Evolutionary conservation across 2,113 vertebrate species (phyloP).

Genomic region (Campylorhamphus procurvoides): DNA sequence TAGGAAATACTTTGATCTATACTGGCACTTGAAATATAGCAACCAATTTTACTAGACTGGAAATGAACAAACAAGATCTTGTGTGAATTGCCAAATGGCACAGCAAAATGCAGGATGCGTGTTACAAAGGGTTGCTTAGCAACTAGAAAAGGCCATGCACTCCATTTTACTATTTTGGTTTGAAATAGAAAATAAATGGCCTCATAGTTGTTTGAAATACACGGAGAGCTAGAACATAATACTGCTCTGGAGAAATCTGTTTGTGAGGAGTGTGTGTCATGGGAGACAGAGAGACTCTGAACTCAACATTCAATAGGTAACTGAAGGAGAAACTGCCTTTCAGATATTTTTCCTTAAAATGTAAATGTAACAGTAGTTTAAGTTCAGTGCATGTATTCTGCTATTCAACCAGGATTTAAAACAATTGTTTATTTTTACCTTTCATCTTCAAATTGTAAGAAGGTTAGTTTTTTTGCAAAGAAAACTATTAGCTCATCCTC

Average conservation of each 20-base stretch:
- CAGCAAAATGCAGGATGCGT: slow-evolving; percentile 45
- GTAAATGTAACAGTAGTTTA: slow-evolving; percentile 22
- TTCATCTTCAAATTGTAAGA: slow-evolving; percentile 23
- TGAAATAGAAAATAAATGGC: slow-evolving; percentile 55
- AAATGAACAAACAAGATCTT: slow-evolving; percentile 67
- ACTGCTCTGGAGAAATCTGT: slow-evolving; percentile 27
- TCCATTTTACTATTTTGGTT: slow-evolving; percentile 57
- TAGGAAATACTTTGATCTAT: slow-evolving; percentile 71
- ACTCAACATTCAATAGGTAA: slow-evolving; percentile 29
- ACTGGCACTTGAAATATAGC: slow-evolving; percentile 68
- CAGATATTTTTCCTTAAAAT: slow-evolving; percentile 44
- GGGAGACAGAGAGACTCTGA: slow-evolving; percentile 22
- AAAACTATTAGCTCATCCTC: background rate
- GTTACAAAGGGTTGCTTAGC: slow-evolving; percentile 60
- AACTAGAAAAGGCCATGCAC: slow-evolving; percentile 42
- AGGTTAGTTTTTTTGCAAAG: background rate
- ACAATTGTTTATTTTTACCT: slow-evolving; percentile 47
- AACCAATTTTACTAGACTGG: slow-evolving; percentile 64
- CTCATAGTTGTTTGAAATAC: slow-evolving; percentile 48
- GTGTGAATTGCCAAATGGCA: slow-evolving; percentile 62
- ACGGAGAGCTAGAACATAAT: background rate
- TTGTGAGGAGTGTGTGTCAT: background rate
- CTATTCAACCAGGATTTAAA: slow-evolving; percentile 45
- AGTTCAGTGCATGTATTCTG: background rate
- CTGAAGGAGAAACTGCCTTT: slow-evolving; percentile 46